phyloP scores from a whole-genome alignment of 2,113 vertebrate genomes.

The Nycticryphes semicollaris region DNA sequence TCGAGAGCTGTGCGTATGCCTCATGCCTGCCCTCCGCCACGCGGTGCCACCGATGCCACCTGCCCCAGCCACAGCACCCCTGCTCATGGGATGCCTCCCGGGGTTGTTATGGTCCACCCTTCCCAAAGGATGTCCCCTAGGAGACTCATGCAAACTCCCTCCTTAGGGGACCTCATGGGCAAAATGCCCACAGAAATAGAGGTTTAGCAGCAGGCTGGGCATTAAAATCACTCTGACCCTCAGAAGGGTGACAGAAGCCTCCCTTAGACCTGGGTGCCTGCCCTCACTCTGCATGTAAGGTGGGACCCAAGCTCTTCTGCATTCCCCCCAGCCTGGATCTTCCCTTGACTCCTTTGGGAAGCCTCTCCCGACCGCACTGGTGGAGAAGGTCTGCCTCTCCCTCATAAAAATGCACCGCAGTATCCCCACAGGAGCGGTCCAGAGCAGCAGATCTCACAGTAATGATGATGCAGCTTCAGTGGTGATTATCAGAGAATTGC shows the following conservation, averaged over 20 bases:
- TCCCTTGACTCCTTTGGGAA: neutral
- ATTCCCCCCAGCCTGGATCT: neutral
- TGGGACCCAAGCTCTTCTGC: fast-evolving
- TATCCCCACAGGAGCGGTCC: neutral
- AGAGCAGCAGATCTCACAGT: neutral
- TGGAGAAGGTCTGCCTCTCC: neutral
- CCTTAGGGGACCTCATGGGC: neutral
- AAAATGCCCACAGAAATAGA: neutral
- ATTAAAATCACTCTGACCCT: neutral
- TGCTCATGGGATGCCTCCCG: neutral
- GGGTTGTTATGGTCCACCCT: neutral
- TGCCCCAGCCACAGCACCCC: fast-evolving
- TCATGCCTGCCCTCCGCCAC: fast-evolving
- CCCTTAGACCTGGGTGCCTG: neutral
- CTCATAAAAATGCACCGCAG: neutral
- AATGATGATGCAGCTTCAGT: neutral
- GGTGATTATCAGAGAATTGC: neutral
- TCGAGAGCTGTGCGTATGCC: conserved; percentile 93
- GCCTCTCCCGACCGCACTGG: neutral
- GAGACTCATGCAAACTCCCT: neutral
- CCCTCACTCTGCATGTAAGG: fast-evolving
- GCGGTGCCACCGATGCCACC: fast-evolving
- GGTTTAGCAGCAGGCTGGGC: neutral
- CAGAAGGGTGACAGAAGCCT: neutral
- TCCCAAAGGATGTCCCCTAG: neutral